Evolutionary conservation across 92 coral and sea anemone species (phyloP), one percentile per base, ranked within the genome.

Genomic region (Bergia puertoricense): DNA sequence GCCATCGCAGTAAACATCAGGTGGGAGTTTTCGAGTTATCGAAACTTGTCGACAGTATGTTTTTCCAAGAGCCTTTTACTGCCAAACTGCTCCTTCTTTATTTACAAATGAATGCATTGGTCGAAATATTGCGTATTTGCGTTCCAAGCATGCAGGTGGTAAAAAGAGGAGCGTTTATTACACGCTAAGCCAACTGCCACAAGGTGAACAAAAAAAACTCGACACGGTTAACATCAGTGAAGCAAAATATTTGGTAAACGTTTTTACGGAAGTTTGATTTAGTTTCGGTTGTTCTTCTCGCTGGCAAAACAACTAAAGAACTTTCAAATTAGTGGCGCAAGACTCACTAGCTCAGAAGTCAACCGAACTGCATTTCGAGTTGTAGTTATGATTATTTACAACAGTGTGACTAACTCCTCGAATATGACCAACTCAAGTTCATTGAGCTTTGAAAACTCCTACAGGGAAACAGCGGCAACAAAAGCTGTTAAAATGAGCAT

Each of bases 401-500:
- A n/a, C 74, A 14, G 11, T 13, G 15, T 48, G 87, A 20, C 67
- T 68, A 8, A 30, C 30, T 6, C 23, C 66, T 45, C 79, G 11
- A 84, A 84, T 74, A 13, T 74, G 39, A 84, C 45, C 43, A 84
- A 84, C 51, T 46, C 65, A 16, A 82, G n/a, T 40, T 66, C 41
- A 43, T 2, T 5, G 75, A 66, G 22, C 56, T 36, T 74, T 1
- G 73, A 57, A 37, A 51, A 89, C 80, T 23, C 50, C 59, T 76
- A 79, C 83, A 57, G 43, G 20, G 92, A 90, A 73, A 80, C 92
- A 7, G 77, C 79, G 50, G 81, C 85, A n/a, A 88, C 90, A 2
- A 89, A 90, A 77, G 89, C 92, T 14, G 80, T 95, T 6, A 93
- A 92, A 85, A 86, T 95, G 68, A 88, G 92, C 51, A 74, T 93